phyloP scores from a whole-genome alignment of 2,113 vertebrate species.

The Spizaetus ornatus region DNA sequence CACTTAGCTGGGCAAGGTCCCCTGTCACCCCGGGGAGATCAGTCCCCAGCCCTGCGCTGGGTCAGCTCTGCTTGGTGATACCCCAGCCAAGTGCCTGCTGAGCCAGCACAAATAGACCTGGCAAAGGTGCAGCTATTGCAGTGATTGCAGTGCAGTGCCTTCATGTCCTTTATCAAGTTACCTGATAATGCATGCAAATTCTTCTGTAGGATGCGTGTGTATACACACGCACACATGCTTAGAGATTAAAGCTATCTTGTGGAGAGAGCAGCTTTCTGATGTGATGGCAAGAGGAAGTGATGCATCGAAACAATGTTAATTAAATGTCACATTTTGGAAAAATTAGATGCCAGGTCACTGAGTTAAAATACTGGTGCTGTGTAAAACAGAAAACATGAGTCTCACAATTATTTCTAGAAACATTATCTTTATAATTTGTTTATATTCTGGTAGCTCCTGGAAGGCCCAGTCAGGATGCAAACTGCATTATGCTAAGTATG shows the following conservation, averaged over 20 bases:
- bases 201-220: background rate
- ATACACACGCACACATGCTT: accelerated
- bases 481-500: background rate
- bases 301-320: background rate
- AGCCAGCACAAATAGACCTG: background rate
- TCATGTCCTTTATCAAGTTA: background rate
- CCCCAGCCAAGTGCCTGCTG: background rate
- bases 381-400: background rate
- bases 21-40: background rate
- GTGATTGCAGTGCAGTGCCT: background rate
- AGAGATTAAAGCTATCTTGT: background rate
- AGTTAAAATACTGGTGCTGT: background rate
- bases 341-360: background rate
- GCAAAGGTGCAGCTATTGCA: background rate
- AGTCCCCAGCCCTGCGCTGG: accelerated
- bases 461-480: background rate
- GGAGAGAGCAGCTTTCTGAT: background rate
- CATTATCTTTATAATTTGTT: background rate
- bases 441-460: background rate
- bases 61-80: background rate
- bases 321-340: conserved; percentile 9
- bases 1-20: background rate
- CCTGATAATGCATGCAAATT: background rate
- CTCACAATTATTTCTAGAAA: background rate
- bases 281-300: background rate